Percentiles rank a stretch among this genome's conserved stretches.
These are phyloP conservation scores for Balaenoptera acutorostrata DNA, from an alignment of 2,113 vertebrate genomes.

Conservation along the genomic window DNA sequence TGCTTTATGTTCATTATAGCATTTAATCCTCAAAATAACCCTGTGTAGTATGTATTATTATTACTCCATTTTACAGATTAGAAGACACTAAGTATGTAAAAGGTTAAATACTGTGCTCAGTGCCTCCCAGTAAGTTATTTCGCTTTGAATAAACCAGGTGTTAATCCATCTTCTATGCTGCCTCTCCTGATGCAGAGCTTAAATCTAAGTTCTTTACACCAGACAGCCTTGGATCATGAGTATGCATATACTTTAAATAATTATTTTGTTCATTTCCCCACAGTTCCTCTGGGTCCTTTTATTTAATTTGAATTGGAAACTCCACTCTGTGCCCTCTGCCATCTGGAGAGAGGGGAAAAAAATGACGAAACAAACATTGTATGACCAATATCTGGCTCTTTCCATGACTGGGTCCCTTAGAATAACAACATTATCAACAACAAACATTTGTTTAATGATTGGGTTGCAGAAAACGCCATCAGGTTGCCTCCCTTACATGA, in stretches of 20 bases:
- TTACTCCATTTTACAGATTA: neutral
- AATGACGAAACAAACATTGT: neutral
- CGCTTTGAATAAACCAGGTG: neutral
- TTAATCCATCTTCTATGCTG: neutral
- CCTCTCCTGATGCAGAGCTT: neutral
- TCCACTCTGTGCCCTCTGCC: neutral
- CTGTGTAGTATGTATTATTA: neutral
- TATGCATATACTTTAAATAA: neutral
- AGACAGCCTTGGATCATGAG: neutral
- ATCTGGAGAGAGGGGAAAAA: neutral
- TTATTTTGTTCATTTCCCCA: neutral
- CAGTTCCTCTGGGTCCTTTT: neutral
- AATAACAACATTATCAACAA: neutral
- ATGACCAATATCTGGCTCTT: neutral
- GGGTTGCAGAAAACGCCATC: neutral
- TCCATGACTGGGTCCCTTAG: neutral
- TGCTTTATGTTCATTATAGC: neutral
- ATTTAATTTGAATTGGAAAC: neutral
- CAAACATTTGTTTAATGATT: neutral
- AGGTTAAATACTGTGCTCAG: neutral
- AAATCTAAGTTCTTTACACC: neutral
- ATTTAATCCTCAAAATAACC: neutral
- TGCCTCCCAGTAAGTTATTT: neutral
- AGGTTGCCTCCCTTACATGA: neutral
- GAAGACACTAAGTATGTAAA: neutral